Evolutionary conservation across 2,888 invertebrate genomes (phyloP).

Genomic region (Brachyopa scutellaris): DNA sequence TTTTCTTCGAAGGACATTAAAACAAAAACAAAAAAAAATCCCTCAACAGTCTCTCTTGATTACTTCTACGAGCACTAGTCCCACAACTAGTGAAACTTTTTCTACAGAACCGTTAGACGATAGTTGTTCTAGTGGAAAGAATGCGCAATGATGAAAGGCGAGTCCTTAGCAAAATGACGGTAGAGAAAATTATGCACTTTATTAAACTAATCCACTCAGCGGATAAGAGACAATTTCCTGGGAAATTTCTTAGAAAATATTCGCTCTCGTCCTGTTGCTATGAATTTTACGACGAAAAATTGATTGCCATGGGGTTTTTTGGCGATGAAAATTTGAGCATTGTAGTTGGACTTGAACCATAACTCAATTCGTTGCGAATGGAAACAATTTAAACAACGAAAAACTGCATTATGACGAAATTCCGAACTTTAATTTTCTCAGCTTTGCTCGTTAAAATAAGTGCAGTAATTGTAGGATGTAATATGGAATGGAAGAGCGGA

Average conservation of each 20-base stretch:
- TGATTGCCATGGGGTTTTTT: slow-evolving; percentile 38
- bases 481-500: too few species aligned
- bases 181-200: slow-evolving; percentile 68
- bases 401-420: too few species aligned
- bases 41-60: slow-evolving; percentile 56
- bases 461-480: neutral
- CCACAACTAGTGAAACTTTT: neutral
- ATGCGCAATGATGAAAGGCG: slow-evolving; percentile 40
- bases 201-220: slow-evolving; percentile 71
- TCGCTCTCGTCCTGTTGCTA: slow-evolving; percentile 5
- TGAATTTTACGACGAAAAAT: slow-evolving; percentile 43
- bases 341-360: slow-evolving; percentile 12
- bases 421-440: too few species aligned
- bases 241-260: slow-evolving; percentile 2
- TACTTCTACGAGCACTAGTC: slow-evolving; percentile 41
- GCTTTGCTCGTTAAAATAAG: neutral
- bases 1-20: too few species aligned
- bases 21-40: slow-evolving; percentile 25
- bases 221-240: slow-evolving; percentile 55
- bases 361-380: slow-evolving; percentile 4
- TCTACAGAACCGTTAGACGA: slow-evolving; percentile 23
- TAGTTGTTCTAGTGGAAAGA: slow-evolving; percentile 46
- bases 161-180: slow-evolving; percentile 64
- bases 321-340: slow-evolving; percentile 23
- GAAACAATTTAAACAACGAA: too few species aligned